phyloP scores from a whole-genome alignment of 1,140 invertebrate genomes.

The Listronotus oregonensis region DNA sequence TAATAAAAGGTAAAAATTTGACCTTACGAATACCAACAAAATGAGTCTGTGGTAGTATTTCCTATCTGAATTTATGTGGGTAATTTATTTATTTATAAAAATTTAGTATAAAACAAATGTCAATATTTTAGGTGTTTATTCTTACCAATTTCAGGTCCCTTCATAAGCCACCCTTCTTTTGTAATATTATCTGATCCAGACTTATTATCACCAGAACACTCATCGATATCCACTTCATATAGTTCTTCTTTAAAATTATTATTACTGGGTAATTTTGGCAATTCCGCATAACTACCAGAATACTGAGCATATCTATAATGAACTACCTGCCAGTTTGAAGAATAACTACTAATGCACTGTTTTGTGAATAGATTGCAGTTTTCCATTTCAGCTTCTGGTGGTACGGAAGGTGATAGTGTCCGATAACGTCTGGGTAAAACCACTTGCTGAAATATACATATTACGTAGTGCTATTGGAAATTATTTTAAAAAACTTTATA shows the following conservation, averaged over 20 bases:
- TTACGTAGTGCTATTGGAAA: no score
- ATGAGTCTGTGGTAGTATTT: no score
- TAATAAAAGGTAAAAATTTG: no score
- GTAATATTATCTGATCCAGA: constrained; percentile 73
- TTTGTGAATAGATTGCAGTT: constrained; percentile 76
- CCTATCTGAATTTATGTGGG: no score
- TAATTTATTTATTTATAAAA: background rate
- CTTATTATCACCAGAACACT: constrained; percentile 76
- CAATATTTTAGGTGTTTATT: background rate
- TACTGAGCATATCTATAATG: constrained; percentile 88
- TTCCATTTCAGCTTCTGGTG: constrained; percentile 58
- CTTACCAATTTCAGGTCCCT: constrained; percentile 80
- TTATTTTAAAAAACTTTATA: no score
- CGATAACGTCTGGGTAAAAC: constrained; percentile 76
- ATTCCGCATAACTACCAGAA: constrained; percentile 80
- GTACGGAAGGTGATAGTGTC: constrained; percentile 75
- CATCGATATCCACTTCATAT: constrained; percentile 86
- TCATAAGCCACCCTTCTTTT: constrained; percentile 88
- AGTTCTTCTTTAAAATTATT: constrained; percentile 78
- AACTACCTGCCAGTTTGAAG: constrained; percentile 83
- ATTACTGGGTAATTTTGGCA: constrained; percentile 72
- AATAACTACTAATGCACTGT: constrained; percentile 86
- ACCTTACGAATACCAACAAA: no score
- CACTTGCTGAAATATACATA: constrained; percentile 75
- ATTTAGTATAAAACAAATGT: background rate